These are phyloP conservation scores for Nomada goodeniana DNA, from an alignment of 2,888 invertebrate genomes.

Conservation along the genomic window DNA sequence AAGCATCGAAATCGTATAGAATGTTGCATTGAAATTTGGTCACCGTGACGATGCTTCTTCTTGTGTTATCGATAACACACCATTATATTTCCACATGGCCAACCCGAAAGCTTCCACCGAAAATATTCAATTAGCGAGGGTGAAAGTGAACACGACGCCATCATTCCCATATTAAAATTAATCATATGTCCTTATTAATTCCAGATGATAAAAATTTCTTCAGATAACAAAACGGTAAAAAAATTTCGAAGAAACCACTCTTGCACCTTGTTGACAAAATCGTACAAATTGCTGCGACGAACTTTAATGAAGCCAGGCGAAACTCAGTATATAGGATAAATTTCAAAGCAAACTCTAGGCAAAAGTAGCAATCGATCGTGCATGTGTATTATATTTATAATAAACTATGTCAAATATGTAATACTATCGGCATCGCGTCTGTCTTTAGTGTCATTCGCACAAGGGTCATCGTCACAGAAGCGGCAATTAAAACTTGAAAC, in stretches of 20 bases:
- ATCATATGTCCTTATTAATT: background rate
- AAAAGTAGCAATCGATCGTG: slow-evolving; percentile 25
- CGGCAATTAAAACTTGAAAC: slow-evolving; percentile 28
- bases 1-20: slow-evolving; percentile 50
- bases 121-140: slow-evolving; percentile 43
- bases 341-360: background rate
- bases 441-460: background rate
- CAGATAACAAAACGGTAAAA: no score
- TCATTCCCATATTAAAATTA: background rate
- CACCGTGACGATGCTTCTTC: slow-evolving; percentile 1
- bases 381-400: no score
- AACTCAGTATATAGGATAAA: no score
- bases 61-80: slow-evolving; percentile 54
- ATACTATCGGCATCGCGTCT: no score
- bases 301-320: no score
- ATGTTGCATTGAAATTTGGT: slow-evolving; percentile 52
- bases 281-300: no score
- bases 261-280: no score
- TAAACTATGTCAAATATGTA: no score
- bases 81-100: slow-evolving; percentile 50
- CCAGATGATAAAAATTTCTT: no score
- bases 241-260: no score
- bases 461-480: slow-evolving; percentile 7
- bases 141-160: background rate
- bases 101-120: slow-evolving; percentile 35